phyloP scores from a whole-genome alignment of 2,888 invertebrate species.

The Sarcophaga subvicina region DNA sequence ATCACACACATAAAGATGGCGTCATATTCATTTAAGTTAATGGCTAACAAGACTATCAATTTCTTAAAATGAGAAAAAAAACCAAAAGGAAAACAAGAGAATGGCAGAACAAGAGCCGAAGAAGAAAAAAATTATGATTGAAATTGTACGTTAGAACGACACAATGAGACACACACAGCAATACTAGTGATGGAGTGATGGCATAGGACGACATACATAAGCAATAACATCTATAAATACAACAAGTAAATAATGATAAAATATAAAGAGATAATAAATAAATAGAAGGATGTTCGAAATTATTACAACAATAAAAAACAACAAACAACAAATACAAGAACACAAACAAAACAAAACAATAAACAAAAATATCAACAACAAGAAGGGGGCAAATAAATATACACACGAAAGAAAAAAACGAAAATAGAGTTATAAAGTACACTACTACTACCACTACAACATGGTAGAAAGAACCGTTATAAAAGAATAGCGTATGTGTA shows the following conservation, averaged over 20 bases:
- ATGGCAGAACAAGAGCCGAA: not conserved
- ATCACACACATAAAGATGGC: slow-evolving; percentile 64
- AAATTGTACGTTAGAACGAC: not conserved
- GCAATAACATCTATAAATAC: slow-evolving; percentile 13
- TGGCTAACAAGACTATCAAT: slow-evolving; percentile 67
- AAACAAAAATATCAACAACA: slow-evolving; percentile 1
- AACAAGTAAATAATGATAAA: slow-evolving; percentile 43
- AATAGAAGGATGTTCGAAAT: slow-evolving; percentile 44
- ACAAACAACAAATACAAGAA: not conserved
- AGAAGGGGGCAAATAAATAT: not conserved
- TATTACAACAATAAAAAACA: slow-evolving; percentile 53
- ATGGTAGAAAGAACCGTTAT: too few relatives aligned
- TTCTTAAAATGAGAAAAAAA: slow-evolving; percentile 52
- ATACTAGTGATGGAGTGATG: not conserved
- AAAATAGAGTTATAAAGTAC: slow-evolving; percentile 12
- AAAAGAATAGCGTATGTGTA: too few relatives aligned
- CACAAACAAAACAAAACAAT: not conserved
- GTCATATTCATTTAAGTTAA: slow-evolving; percentile 68
- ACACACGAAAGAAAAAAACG: not conserved
- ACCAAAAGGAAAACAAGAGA: not conserved
- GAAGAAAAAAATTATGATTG: slow-evolving; percentile 23
- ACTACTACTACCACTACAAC: not conserved
- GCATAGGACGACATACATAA: slow-evolving; percentile 12
- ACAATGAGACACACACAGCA: not conserved
- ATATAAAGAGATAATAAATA: slow-evolving; percentile 21